Percentiles rank a stretch among this genome's conserved stretches.
Conservation (phyloP, 2,888 invertebrate species). For the Caenorhabditis sp. region DNA sequence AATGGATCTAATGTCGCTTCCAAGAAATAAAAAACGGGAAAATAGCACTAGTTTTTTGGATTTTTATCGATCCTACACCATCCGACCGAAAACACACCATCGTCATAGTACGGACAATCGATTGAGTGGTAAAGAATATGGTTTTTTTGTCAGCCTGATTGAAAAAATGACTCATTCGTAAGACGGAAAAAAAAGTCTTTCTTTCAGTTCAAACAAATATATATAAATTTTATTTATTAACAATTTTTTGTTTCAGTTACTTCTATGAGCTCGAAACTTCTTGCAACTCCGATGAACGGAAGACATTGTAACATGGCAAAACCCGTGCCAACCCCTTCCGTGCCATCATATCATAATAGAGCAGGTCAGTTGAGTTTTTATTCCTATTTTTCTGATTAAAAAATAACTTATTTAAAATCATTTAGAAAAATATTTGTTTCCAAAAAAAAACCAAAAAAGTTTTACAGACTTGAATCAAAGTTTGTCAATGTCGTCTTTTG, state of each 20-base stretch:
- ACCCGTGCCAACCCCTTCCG: neutral
- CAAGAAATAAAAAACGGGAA: neutral
- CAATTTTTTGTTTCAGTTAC: constrained; percentile 4
- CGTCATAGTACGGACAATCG: constrained; percentile 12
- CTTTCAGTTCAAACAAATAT: neutral
- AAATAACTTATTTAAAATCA: too few relatives aligned
- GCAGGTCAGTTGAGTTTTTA: neutral
- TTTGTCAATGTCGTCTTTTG: neutral
- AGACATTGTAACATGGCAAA: neutral
- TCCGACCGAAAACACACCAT: constrained; percentile 27
- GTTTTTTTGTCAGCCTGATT: neutral
- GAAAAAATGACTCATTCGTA: neutral
- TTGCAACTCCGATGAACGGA: neutral
- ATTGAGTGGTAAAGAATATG: constrained; percentile 20
- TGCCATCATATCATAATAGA: constrained; percentile 3
- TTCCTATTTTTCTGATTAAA: too few relatives aligned
- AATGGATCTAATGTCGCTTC: neutral
- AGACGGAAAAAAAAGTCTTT: neutral
- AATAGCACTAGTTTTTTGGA: constrained; percentile 5
- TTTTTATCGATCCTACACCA: constrained; percentile 30
- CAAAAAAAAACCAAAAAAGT: too few relatives aligned
- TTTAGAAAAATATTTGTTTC: neutral
- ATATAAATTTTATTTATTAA: too few relatives aligned
- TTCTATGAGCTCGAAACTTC: neutral
- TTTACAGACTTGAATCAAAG: constrained; percentile 5